phyloP scores from a whole-genome alignment of 2,888 invertebrate genomes.

The Sipha maydis region DNA sequence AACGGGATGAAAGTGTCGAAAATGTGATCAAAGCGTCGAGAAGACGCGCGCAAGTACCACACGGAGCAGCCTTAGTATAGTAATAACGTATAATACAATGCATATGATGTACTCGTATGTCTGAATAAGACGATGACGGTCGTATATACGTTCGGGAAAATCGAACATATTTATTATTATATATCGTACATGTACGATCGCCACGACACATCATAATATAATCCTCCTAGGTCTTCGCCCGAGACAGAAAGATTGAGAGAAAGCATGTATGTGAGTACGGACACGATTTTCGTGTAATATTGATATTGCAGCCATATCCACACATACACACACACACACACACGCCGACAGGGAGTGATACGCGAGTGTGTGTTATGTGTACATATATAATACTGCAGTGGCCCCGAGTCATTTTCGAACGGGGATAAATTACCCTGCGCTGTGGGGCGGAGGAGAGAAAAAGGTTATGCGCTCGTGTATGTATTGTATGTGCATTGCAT shows the following conservation, averaged over 20 bases:
- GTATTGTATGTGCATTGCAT: not conserved
- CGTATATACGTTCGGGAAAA: not conserved
- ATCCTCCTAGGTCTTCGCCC: not conserved
- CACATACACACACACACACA: too few relatives aligned
- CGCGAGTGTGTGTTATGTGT: not conserved
- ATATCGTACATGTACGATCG: not conserved
- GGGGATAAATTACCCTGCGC: slow-evolving; percentile 45
- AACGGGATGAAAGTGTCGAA: too few relatives aligned
- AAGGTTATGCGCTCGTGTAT: not conserved
- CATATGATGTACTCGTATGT: too few relatives aligned
- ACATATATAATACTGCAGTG: not conserved
- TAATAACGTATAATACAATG: too few relatives aligned
- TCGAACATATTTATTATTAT: not conserved
- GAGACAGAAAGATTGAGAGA: not conserved
- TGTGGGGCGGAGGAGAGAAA: not conserved
- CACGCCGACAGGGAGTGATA: slow-evolving; percentile 21
- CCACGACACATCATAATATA: not conserved
- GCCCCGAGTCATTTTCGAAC: slow-evolving; percentile 49
- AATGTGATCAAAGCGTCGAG: too few relatives aligned
- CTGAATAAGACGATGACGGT: not conserved
- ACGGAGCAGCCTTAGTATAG: too few relatives aligned
- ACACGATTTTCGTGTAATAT: slow-evolving; percentile 58
- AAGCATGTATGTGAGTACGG: not conserved
- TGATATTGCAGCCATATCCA: slow-evolving; percentile 31
- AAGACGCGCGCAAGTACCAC: too few relatives aligned